Percentiles rank a stretch among this genome's conserved stretches.
These are phyloP conservation scores for Ptychochromis oligacanthus DNA, from an alignment of 2,113 vertebrate species.

Conservation along the genomic window DNA sequence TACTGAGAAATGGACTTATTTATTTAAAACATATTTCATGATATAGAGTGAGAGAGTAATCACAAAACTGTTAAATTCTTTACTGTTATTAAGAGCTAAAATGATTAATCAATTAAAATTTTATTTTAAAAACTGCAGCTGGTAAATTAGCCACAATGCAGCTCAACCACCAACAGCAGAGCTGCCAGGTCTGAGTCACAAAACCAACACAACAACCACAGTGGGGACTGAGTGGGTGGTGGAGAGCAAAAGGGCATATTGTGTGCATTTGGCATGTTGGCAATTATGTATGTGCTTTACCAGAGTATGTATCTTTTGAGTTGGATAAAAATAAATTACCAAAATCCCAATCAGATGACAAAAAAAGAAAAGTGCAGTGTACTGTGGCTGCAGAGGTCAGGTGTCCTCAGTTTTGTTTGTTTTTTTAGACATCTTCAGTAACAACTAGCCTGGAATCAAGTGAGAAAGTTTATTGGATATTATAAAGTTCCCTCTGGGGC, in stretches of 20 bases:
- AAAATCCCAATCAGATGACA: no score
- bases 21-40: no score
- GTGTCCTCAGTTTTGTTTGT: neutral
- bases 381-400: neutral
- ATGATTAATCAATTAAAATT: neutral
- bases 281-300: no score
- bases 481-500: rapidly evolving
- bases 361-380: neutral
- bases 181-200: neutral
- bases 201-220: neutral
- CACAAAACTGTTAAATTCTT: neutral
- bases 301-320: no score
- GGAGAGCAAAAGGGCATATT: neutral
- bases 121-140: neutral
- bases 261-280: neutral
- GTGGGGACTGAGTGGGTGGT: neutral
- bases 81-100: neutral
- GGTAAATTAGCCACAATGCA: neutral
- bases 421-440: neutral
- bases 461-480: neutral
- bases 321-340: no score
- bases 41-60: neutral
- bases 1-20: neutral
- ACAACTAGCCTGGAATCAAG: neutral
- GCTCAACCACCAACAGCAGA: neutral